Evolutionary conservation across 2,888 invertebrate species (phyloP).

Genomic region (Epistrophe grossulariae): DNA sequence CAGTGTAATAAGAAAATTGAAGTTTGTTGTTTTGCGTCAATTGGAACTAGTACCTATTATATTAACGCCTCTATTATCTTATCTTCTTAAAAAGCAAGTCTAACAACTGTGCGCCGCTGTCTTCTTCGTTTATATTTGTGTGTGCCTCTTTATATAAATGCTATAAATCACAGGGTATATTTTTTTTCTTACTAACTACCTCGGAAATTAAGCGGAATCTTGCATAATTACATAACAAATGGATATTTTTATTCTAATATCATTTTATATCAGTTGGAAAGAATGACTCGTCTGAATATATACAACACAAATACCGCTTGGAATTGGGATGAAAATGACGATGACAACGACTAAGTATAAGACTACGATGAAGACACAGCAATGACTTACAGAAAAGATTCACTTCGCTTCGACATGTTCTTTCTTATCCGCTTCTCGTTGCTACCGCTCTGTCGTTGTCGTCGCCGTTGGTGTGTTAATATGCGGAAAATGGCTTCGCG

Average conservation of each 20-base stretch:
- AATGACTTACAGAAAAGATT: conserved; percentile 68
- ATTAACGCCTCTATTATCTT: conserved; percentile 61
- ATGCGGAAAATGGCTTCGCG: conserved; percentile 72
- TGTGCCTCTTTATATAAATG: conserved; percentile 42
- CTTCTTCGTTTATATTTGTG: conserved; percentile 41
- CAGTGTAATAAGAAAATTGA: neutral
- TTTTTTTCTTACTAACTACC: conserved; percentile 57
- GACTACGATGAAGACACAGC: conserved; percentile 25
- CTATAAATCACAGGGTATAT: conserved; percentile 68
- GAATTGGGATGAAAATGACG: conserved; percentile 1
- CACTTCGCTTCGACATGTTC: conserved; percentile 70
- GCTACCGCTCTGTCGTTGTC: conserved; percentile 11
- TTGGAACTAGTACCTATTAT: conserved; percentile 26
- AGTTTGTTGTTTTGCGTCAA: conserved; percentile 55
- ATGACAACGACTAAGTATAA: conserved; percentile 5
- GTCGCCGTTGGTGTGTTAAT: conserved; percentile 58
- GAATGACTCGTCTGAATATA: conserved; percentile 26
- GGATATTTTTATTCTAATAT: conserved; percentile 50
- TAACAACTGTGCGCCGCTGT: conserved; percentile 19
- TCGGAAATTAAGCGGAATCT: conserved; percentile 64
- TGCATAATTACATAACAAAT: conserved; percentile 66
- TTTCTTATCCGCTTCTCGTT: conserved; percentile 72
- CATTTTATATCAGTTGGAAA: conserved; percentile 24
- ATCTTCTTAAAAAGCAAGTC: conserved; percentile 37
- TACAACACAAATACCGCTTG: conserved; percentile 20